phyloP scores from a whole-genome alignment of 2,888 invertebrate genomes.

The Teleogryllus oceanicus region DNA sequence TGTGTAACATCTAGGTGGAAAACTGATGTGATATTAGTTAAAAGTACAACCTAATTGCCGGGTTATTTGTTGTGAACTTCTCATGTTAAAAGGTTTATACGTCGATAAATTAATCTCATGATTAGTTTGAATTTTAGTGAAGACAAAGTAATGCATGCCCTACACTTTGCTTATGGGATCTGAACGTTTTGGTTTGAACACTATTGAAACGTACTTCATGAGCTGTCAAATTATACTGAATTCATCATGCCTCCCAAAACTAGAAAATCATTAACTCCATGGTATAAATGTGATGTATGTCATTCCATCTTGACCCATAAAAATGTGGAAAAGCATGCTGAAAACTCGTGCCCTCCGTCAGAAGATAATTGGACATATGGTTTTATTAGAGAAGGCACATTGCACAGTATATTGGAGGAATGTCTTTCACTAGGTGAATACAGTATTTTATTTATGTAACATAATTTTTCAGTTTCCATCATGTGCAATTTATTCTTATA shows the following conservation, averaged over 20 bases:
- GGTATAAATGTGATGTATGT: constrained; percentile 64
- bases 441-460: neutral
- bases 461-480: neutral
- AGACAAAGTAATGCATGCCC: neutral
- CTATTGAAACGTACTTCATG: too few species aligned
- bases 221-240: neutral
- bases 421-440: constrained; percentile 44
- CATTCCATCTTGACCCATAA: constrained; percentile 55
- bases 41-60: too few species aligned
- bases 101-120: neutral
- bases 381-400: constrained; percentile 43
- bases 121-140: neutral
- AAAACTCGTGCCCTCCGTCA: constrained; percentile 53
- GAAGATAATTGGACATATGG: constrained; percentile 43
- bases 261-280: constrained; percentile 53
- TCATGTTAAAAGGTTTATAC: too few species aligned
- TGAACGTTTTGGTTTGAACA: too few species aligned
- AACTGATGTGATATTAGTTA: too few species aligned
- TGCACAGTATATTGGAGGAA: constrained; percentile 45
- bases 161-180: neutral
- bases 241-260: constrained; percentile 48
- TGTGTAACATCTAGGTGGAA: too few species aligned
- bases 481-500: neutral
- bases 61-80: too few species aligned
- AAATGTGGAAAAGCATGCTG: constrained; percentile 56